Base-by-base conservation (phyloP, 2,113 vertebrate species). In the Psettodes erumei region DNA sequence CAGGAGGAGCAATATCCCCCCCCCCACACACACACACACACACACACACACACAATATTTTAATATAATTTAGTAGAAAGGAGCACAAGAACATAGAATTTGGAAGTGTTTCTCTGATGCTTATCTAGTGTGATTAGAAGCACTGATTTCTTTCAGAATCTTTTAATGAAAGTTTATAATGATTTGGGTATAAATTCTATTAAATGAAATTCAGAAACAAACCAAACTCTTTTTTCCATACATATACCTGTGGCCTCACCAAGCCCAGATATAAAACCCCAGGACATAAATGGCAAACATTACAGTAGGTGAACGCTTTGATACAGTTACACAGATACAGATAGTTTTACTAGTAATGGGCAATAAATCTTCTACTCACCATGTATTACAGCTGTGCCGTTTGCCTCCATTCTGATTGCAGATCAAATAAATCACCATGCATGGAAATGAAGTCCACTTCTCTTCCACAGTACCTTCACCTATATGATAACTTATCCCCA, bases 391-490 rank as follows among this genome's bases (percentile, higher is more conserved):
- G 16, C 18, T 55, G 38, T 71, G 28, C 81, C 75, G 13, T 89
- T 90, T 47, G 13, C 0, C 47, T 92, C 92, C 93, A 93, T 93
- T 77, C 27, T 85, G 66, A 43, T 54, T 28, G 48, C 47, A 61
- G 23, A n/a, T 38, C 1, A 28, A 78, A 58, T 4, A 48, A 66
- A 27, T 60, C 75, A 71, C 64, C 47, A 21, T 23, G 5, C 5
- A 30, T 16, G 0, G 28, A 38, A 10, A 11, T 23, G 1, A 50
- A 74, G 25, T 71, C 73, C 58, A 59, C 23, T 56, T 50, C 40
- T 68, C 12, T 25, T 73, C 21, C 16, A 11, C 8, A 16, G 4
- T 18, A 8, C 3, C 21, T 10, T 50, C 30, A 10, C 5, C 21
- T 40, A 15, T 54, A 11, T 1, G 4, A 15, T 1, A 35, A 65